Evolutionary conservation across 2,888 invertebrate species (phyloP), one percentile per base, ranked within the genome.

Genomic region (Himalopsyche anomala): DNA sequence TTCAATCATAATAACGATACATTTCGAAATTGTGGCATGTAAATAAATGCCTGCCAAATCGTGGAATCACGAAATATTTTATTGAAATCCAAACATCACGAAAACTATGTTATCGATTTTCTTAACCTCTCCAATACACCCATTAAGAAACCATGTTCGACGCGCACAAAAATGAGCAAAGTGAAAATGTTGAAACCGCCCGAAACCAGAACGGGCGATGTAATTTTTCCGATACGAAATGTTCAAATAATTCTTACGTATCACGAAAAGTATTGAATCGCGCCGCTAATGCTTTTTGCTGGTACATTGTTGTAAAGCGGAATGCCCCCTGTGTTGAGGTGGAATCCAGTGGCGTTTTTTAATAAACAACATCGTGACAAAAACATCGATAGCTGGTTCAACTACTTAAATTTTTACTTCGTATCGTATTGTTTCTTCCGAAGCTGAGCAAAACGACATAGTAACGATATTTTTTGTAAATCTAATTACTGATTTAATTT

Each of bases 251-350:
- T 62, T 62, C 62, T 62, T 62, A 28, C 28, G 28, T 62, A 62
- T 62, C 62, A 62, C 62, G 62, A 62, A 62, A 62, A 51, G 62
- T 62, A 62, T 62, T 62, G 62, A 62, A 62, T 62, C 62, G 62
- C 9, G 8, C 19, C 28, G 19, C 62, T 62, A 62, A 62, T 62
- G 62, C 62, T 28, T 62, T 62, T 62, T 62, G 19, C 62, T 62
- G 19, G 62, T 62, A 62, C 62, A 62, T 62, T 62, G 62, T 62
- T 62, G 62, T 62, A 19, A 19, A 19, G 62, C 62, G 62, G 28
- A 62, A 62, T 62, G 62, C 62, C 62, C 62, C 19, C 62, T 62
- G 62, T 62, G 62, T 62, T 28, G 5, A 62, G n/a, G 51, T 19
- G 62, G 11, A 28, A 19, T 62, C 1, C 62, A 62, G 62, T 62